Evolutionary conservation across 2,888 invertebrate genomes (phyloP).

Genomic region (Cheiracanthium punctorium): DNA sequence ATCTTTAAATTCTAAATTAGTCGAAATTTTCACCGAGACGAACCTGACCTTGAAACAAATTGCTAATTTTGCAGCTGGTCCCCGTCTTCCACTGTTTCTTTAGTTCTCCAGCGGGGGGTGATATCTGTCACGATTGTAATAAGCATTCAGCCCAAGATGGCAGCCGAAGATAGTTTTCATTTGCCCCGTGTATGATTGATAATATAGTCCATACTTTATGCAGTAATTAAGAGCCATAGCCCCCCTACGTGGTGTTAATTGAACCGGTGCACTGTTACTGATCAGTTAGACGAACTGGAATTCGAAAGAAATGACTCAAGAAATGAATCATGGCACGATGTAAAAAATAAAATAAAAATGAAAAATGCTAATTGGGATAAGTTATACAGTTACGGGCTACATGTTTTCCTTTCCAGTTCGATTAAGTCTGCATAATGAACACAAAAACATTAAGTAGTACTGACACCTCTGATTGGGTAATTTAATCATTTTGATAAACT

Average conservation of each 20-base stretch:
- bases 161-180: constrained; percentile 70
- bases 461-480: no score
- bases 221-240: constrained; percentile 61
- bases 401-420: no score
- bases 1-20: no score
- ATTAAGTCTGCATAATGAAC: no score
- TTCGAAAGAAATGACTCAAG: background rate
- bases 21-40: no score
- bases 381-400: background rate
- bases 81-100: background rate
- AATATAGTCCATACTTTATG: constrained; percentile 59
- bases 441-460: no score
- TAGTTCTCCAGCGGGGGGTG: constrained; percentile 50
- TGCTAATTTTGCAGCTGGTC: background rate
- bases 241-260: constrained; percentile 53
- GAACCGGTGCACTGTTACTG: constrained; percentile 57
- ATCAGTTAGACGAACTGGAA: background rate
- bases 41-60: no score
- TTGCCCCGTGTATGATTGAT: constrained; percentile 63
- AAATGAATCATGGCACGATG: no score
- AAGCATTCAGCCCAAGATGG: constrained; percentile 66
- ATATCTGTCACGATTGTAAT: constrained; percentile 70
- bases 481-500: no score
- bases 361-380: background rate
- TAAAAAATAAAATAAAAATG: no score